Evolutionary conservation across 2,888 invertebrate genomes (phyloP).

Genomic region (Branchipolynoe longqiensis): DNA sequence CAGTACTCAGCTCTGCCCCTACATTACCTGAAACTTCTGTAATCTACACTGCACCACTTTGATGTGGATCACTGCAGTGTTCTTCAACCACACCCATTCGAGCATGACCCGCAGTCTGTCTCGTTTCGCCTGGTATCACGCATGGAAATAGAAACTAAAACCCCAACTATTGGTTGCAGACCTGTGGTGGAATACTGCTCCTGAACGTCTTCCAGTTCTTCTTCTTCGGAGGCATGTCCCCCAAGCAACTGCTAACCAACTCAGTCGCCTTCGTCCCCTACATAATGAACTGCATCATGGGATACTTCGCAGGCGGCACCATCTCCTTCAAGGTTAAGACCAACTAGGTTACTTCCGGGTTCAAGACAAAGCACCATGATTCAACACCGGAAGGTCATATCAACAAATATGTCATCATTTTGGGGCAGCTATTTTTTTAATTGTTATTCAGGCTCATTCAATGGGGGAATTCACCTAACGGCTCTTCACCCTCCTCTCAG

Average conservation of each 20-base stretch:
- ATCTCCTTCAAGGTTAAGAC: conserved; percentile 58
- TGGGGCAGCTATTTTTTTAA: conserved; percentile 18
- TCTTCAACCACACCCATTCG: no score
- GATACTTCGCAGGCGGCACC: conserved; percentile 62
- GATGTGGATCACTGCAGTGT: no score
- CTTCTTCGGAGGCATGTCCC: not conserved
- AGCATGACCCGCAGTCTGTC: no score
- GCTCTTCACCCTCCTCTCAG: no score
- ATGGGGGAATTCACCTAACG: no score
- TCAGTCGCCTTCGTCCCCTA: conserved; percentile 11
- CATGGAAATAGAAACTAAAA: no score
- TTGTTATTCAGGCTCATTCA: no score
- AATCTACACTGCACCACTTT: no score
- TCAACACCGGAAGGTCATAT: not conserved
- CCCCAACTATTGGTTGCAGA: conserved; percentile 31
- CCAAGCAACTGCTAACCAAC: not conserved
- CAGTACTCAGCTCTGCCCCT: no score
- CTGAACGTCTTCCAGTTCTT: conserved; percentile 25
- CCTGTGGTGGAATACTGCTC: not conserved
- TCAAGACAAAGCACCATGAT: not conserved
- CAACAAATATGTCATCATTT: not conserved
- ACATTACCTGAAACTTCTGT: no score
- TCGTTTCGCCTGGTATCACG: no score
- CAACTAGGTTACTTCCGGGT: not conserved
- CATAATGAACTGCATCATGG: conserved; percentile 62